These are phyloP conservation scores for Cephus spinipes DNA, from an alignment of 2,888 invertebrate species.

Conservation along the genomic window DNA sequence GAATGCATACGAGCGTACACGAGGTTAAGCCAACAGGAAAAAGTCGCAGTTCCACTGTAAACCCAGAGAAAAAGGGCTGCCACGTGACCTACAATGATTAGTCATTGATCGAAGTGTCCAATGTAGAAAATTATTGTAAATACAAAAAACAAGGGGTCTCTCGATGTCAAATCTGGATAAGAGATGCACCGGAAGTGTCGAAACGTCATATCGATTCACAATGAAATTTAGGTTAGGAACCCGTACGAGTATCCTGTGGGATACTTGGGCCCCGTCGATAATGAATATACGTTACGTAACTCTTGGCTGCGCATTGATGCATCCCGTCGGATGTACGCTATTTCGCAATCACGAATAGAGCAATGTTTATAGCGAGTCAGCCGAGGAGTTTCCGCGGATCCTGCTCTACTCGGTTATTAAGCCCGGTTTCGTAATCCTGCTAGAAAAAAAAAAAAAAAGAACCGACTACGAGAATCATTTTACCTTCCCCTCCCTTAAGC, in stretches of 20 bases:
- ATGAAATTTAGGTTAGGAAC: background rate
- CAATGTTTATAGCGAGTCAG: constrained; percentile 57
- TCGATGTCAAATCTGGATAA: background rate
- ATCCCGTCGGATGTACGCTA: constrained; percentile 63
- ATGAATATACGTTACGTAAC: background rate
- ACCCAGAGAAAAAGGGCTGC: background rate
- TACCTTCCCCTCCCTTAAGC: constrained; percentile 28
- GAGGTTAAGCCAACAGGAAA: background rate
- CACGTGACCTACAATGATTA: background rate
- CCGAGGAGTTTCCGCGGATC: constrained; percentile 46
- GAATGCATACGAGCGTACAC: background rate
- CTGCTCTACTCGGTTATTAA: constrained; percentile 59
- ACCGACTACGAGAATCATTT: background rate
- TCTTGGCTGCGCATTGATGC: constrained; percentile 51
- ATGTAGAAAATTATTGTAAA: background rate
- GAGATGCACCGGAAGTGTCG: background rate
- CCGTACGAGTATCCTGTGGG: background rate
- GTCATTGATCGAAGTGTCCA: background rate
- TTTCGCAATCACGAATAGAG: constrained; percentile 64
- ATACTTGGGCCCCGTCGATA: background rate
- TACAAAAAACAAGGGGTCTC: background rate
- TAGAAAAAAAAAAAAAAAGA: constrained; percentile 33
- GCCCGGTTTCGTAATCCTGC: constrained; percentile 57
- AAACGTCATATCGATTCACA: background rate
- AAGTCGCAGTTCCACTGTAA: background rate